Base-by-base conservation (phyloP, 2,888 invertebrate species). In the Phortica magna region DNA sequence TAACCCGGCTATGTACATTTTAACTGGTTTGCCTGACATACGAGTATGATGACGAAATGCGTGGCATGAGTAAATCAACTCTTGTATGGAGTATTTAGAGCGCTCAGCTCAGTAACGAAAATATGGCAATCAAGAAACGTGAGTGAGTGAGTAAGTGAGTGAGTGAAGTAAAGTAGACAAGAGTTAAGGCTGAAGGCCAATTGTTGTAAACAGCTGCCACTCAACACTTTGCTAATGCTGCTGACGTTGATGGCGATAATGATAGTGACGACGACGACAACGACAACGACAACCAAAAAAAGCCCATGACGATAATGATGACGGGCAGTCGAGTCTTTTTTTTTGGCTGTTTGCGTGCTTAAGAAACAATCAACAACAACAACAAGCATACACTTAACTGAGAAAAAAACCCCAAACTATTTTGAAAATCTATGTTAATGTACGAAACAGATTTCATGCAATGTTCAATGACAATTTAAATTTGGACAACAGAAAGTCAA, bases 1-100 rank as follows among this genome's bases (percentile, higher is more conserved):
- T 83, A 83, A 83, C 79, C 79, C 82, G 77, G 78, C 82, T 42
- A 67, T 67, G 42, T 42, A 67, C 39, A 3, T 41, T 65, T 65
- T 67, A 67, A 41, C n/a, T 67, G 59, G 59, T 59, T 59, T 48
- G 9, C 14, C 48, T 48, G 48, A 48, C 14, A 48, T 48, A 48
- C 7, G 48, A 48, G 7, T 48, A 48, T 48, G 48, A 48, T 14
- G 14, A 48, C 2, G 14, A 48, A 48, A 48, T 12, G 14, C 9
- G 14, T 12, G 10, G 48, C 48, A 48, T 48, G 48, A 48, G 48
- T 48, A 31, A 31, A 31, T 31, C 31, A 31, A 31, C 31, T 31
- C 31, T 31, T 48, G 7, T 48, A 48, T 0, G 2, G 48, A 12
- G 48, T 12, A 48, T 48, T 14, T 31, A 31, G 31, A 48, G 48